A percentile compares a stretch with the other conserved stretches of the same genome.
Conservation (phyloP, 2,797 vertebrate species). For the Myotis myotis region DNA sequence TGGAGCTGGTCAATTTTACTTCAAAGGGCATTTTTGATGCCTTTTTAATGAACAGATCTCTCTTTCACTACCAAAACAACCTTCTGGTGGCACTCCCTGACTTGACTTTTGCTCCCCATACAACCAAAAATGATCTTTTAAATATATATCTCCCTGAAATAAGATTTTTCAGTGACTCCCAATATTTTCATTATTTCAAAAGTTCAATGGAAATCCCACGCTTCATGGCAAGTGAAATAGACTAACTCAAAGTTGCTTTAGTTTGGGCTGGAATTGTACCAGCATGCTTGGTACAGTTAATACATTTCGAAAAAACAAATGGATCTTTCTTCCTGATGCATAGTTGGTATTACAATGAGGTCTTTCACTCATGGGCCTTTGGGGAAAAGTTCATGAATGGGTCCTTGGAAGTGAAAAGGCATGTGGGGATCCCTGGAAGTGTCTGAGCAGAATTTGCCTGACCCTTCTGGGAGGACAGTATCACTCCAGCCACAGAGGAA, state of each 20-base stretch:
- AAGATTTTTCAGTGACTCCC: constrained; percentile 19
- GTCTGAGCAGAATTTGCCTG: neutral
- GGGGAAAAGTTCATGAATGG: neutral
- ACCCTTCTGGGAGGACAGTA: neutral
- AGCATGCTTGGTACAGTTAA: neutral
- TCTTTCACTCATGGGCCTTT: neutral
- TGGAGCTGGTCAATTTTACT: neutral
- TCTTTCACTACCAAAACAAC: neutral
- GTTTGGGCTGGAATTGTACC: constrained; percentile 10
- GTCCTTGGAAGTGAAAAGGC: neutral
- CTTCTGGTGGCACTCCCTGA: neutral
- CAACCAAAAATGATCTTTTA: neutral
- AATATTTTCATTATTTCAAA: constrained; percentile 35
- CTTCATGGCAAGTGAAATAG: neutral
- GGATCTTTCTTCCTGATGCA: neutral
- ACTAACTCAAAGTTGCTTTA: neutral
- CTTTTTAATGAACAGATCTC: neutral
- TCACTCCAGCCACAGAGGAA: constrained; percentile 35
- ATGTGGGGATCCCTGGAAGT: neutral
- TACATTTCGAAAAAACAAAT: neutral
- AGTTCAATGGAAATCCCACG: neutral
- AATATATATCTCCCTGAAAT: neutral
- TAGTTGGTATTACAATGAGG: neutral
- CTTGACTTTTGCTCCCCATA: neutral
- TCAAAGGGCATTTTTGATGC: neutral